phyloP scores from a whole-genome alignment of 2,888 invertebrate genomes.

The Temnothorax ravouxi region DNA sequence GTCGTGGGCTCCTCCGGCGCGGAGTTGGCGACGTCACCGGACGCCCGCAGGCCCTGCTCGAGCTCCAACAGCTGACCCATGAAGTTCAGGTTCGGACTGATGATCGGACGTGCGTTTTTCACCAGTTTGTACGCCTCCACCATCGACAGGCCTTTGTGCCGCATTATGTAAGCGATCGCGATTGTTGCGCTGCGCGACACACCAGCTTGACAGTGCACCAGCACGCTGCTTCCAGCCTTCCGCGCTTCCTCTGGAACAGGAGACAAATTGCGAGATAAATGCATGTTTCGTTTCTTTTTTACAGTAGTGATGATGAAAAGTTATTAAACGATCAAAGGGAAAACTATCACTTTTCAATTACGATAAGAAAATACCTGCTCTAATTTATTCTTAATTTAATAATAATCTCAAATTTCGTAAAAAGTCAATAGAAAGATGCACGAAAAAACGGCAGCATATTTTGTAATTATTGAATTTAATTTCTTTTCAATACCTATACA shows the following conservation, averaged over 20 bases:
- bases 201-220: slow-evolving; percentile 98
- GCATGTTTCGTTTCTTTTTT: neutral
- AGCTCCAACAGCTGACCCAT: slow-evolving; percentile 96
- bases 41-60: slow-evolving; percentile 90
- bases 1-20: slow-evolving; percentile 84
- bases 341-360: neutral
- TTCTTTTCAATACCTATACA: neutral
- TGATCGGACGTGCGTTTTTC: slow-evolving; percentile 94
- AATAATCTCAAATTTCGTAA: neutral
- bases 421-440: neutral
- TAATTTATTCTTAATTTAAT: slow-evolving; percentile 8
- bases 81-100: slow-evolving; percentile 98
- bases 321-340: neutral
- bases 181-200: slow-evolving; percentile 97
- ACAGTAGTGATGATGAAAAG: neutral
- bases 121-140: slow-evolving; percentile 96
- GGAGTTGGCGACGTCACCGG: slow-evolving; percentile 80
- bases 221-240: slow-evolving; percentile 91
- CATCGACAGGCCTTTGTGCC: slow-evolving; percentile 93
- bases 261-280: slow-evolving; percentile 7
- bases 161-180: slow-evolving; percentile 98
- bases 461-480: neutral
- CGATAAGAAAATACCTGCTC: neutral
- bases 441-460: neutral
- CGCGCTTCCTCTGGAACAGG: slow-evolving; percentile 90